Conservation (phyloP, 2,113 vertebrate genomes). For the Rostratula benghalensis region DNA sequence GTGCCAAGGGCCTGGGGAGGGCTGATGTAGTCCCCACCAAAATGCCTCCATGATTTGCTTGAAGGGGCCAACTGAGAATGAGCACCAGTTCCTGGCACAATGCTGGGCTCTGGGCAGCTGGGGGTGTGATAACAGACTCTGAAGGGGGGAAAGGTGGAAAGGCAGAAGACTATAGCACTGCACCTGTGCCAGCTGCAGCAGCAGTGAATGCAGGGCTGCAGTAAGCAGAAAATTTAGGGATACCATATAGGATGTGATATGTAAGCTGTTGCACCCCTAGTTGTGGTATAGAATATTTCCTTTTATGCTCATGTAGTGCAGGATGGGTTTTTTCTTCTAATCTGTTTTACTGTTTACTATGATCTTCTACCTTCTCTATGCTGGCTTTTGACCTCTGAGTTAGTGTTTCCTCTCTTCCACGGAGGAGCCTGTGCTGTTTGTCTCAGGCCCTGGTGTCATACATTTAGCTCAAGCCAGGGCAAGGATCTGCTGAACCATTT, state of each 20-base stretch:
- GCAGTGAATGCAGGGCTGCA: neutral
- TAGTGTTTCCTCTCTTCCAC: neutral
- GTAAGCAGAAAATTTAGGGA: neutral
- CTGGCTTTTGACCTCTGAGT: neutral
- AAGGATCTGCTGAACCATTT: neutral
- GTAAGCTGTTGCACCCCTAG: neutral
- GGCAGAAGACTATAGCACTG: neutral
- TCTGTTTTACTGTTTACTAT: neutral
- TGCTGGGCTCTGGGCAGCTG: neutral
- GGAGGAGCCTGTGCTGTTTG: neutral
- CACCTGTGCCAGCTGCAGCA: neutral
- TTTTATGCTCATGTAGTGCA: neutral
- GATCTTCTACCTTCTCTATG: neutral
- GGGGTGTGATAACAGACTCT: neutral
- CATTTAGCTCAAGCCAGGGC: neutral
- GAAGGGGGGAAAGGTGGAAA: neutral
- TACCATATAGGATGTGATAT: neutral
- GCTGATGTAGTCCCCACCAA: fast-evolving
- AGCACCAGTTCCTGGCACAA: neutral
- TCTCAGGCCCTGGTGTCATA: neutral
- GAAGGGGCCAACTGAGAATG: neutral
- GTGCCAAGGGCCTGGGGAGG: neutral
- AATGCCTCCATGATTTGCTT: neutral
- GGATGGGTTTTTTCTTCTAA: neutral
- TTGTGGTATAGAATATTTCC: neutral